phyloP scores from a whole-genome alignment of 2,888 invertebrate genomes.

The Torymus auratus region DNA sequence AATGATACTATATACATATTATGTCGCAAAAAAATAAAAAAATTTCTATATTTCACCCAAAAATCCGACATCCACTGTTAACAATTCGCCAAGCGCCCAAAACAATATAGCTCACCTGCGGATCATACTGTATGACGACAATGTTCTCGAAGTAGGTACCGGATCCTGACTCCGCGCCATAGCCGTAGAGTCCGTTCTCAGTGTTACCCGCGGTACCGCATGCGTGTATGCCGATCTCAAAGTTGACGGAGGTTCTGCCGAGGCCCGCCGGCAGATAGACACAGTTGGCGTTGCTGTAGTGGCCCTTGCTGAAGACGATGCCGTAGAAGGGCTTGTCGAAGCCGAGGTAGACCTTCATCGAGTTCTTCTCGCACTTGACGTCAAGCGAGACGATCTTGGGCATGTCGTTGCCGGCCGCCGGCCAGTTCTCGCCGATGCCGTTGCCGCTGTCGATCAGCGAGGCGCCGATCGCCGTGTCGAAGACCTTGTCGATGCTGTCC shows the following conservation, averaged over 20 bases:
- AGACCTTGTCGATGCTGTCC: slow-evolving; percentile 57
- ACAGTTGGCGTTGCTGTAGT: slow-evolving; percentile 94
- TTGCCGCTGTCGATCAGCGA: not conserved
- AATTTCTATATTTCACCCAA: too few species aligned
- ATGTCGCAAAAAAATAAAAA: too few species aligned
- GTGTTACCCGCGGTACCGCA: slow-evolving; percentile 95
- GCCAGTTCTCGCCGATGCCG: slow-evolving; percentile 86
- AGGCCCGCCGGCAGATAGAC: slow-evolving; percentile 93
- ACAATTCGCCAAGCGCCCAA: too few species aligned
- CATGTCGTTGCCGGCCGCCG: slow-evolving; percentile 89
- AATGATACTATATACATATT: too few species aligned
- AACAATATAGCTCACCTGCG: slow-evolving; percentile 79
- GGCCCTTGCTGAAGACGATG: slow-evolving; percentile 96
- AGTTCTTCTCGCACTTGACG: slow-evolving; percentile 95
- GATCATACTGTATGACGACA: slow-evolving; percentile 95
- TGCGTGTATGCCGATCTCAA: slow-evolving; percentile 93
- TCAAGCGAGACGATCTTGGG: slow-evolving; percentile 94
- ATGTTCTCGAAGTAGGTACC: slow-evolving; percentile 96
- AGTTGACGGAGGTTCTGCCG: slow-evolving; percentile 90
- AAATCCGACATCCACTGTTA: too few species aligned
- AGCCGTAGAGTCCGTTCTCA: slow-evolving; percentile 91
- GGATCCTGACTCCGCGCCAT: slow-evolving; percentile 91
- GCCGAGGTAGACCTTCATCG: slow-evolving; percentile 95
- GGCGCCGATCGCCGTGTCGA: slow-evolving; percentile 52
- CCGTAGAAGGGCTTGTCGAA: slow-evolving; percentile 97